Base-by-base conservation (phyloP, 2,113 vertebrate genomes). In the Saguinus imperator region DNA sequence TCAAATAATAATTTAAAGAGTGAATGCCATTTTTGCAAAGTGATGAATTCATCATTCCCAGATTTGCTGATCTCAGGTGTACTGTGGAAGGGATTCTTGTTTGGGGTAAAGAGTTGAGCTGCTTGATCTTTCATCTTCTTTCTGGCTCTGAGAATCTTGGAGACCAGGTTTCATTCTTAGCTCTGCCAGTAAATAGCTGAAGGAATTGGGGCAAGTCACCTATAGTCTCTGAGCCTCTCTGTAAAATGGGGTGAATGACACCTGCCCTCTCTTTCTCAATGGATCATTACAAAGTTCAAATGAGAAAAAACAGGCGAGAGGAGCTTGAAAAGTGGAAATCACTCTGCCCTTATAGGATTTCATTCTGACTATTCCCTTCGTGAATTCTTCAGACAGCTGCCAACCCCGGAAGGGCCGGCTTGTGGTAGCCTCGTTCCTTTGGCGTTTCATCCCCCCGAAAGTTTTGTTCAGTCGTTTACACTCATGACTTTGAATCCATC, bases 401-500 rank as follows among this genome's bases (percentile, higher is more conserved):
- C 80, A 89, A 8, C 68, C 75, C 66, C 84, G 76, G 35, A 83
- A 6, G 64, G 61, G 43, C 45, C 84, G 5, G 75, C 70, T 52
- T 45, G n/a, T 57, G 43, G 55, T 90, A 79, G 35, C 55, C 89
- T 95, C 5, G 2, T 9, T 75, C 87, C 75, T 83, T 91, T 79
- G 94, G 94, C 40, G 23, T 79, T 77, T 68, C 89, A 70, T 94
- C 90, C 92, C 68, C 95, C 27, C n/a, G 84, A 95, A 98, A 94
- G 97, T 97, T 96, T 93, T 73, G 89, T 66, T 87, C 89, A 73
- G 96, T 86, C 6, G 61, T 95, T 96, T 94, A 96, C 50, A 92
- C 94, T 96, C 66, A 0, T 55, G 93, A 92, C 89, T 97, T 93
- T 94, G 95, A 97, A 97, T 87, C 87, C 90, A 94, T 97, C 96